Percentiles rank a stretch among this genome's conserved stretches.
phyloP scores from a whole-genome alignment of 2,113 vertebrate genomes.

The Labrus mixtus region DNA sequence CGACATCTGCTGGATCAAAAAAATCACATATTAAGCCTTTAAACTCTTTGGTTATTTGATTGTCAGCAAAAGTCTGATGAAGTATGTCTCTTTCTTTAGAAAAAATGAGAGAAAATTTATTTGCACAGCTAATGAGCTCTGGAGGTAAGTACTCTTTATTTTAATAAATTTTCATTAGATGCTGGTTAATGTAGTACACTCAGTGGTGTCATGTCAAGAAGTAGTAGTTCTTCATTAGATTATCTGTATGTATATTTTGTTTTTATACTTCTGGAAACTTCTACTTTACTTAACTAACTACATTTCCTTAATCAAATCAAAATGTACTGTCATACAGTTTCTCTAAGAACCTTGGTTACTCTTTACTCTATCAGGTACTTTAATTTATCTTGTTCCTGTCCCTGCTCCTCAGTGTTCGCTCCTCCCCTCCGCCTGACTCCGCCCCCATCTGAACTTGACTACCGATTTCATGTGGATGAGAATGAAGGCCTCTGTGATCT shows the following conservation, averaged over 20 bases:
- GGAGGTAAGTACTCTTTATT: conserved; percentile 82
- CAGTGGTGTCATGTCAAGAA: too few species aligned
- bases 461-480: conserved; percentile 91
- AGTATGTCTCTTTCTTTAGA: conserved; percentile 13
- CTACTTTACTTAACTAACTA: too few species aligned
- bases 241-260: too few species aligned
- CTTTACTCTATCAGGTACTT: not conserved
- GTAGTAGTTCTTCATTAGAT: too few species aligned
- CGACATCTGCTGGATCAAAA: too few species aligned
- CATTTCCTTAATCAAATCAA: too few species aligned
- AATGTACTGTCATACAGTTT: too few species aligned
- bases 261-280: too few species aligned
- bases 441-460: conserved; percentile 89
- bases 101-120: not conserved
- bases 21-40: too few species aligned
- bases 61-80: not conserved
- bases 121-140: conserved; percentile 87
- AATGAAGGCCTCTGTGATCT: conserved; percentile 92
- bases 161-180: not conserved
- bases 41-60: not conserved
- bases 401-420: conserved; percentile 85
- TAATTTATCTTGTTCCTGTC: not conserved
- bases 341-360: too few species aligned
- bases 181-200: not conserved
- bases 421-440: conserved; percentile 88